phyloP scores from a whole-genome alignment of 2,888 invertebrate genomes.

The Melanchra persicariae region DNA sequence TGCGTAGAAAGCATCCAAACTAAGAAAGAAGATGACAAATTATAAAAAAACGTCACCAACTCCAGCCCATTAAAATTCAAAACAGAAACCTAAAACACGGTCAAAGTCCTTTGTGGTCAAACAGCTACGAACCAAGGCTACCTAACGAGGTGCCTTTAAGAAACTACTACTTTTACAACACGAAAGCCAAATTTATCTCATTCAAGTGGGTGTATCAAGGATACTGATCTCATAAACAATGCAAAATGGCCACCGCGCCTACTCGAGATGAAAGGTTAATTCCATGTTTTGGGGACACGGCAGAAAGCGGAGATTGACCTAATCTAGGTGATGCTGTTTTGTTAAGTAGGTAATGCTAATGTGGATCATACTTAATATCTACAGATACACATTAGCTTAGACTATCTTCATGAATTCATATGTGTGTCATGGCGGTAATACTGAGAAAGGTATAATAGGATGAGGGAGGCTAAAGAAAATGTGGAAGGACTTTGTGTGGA shows the following conservation, averaged over 20 bases:
- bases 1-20: neutral
- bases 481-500: too few species aligned
- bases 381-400: too few species aligned
- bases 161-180: slow-evolving; percentile 23
- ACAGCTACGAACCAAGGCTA: slow-evolving; percentile 17
- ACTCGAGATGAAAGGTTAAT: slow-evolving; percentile 55
- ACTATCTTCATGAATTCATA: too few species aligned
- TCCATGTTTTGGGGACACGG: slow-evolving; percentile 41
- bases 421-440: too few species aligned
- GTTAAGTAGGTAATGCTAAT: neutral
- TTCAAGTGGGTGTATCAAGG: slow-evolving; percentile 53
- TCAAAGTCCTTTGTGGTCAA: slow-evolving; percentile 9
- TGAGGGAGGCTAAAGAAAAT: too few species aligned
- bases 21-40: neutral
- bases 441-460: too few species aligned
- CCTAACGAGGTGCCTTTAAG: slow-evolving; percentile 1
- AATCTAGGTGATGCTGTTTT: neutral
- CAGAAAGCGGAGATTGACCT: slow-evolving; percentile 23
- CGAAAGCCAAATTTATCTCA: slow-evolving; percentile 34
- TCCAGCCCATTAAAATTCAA: slow-evolving; percentile 14
- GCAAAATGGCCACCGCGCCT: slow-evolving; percentile 41
- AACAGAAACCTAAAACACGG: neutral
- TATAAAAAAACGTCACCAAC: neutral
- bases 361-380: neutral
- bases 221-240: slow-evolving; percentile 40